phyloP scores from a whole-genome alignment of 1,140 invertebrate species.

The Anastrepha obliqua region DNA sequence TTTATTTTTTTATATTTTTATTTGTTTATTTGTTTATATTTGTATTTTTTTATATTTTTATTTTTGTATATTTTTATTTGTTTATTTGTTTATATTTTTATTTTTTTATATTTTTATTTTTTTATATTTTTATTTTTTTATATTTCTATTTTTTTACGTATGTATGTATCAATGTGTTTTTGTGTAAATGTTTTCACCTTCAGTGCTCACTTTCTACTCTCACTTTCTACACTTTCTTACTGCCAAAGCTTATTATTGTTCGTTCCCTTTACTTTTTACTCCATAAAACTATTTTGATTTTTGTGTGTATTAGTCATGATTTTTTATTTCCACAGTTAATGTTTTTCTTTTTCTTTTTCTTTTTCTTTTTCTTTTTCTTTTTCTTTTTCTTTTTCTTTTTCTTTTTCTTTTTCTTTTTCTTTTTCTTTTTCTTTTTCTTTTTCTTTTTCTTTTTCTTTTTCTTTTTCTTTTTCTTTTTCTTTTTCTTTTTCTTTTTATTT shows the following conservation, averaged over 20 bases:
- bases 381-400: too few species aligned
- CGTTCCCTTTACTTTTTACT: not conserved
- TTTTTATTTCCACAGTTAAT: not conserved
- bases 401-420: too few species aligned
- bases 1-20: not conserved
- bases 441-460: too few species aligned
- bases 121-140: not conserved
- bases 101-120: not conserved
- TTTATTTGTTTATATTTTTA: slow-evolving; percentile 12
- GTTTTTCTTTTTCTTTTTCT: not conserved
- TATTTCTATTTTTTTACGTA: not conserved
- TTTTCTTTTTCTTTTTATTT: too few species aligned
- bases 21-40: not conserved
- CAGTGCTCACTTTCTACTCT: slow-evolving; percentile 10
- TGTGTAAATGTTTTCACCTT: not conserved
- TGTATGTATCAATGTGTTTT: not conserved
- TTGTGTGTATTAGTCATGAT: not conserved
- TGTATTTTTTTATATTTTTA: not conserved
- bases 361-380: too few species aligned
- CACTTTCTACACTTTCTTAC: not conserved
- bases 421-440: too few species aligned
- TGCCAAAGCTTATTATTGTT: not conserved
- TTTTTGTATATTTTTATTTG: not conserved
- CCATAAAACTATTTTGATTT: slow-evolving; percentile 58
- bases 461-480: too few species aligned